These are phyloP conservation scores for Bellardia bayeri DNA, from an alignment of 2,888 invertebrate genomes.

Conservation along the genomic window DNA sequence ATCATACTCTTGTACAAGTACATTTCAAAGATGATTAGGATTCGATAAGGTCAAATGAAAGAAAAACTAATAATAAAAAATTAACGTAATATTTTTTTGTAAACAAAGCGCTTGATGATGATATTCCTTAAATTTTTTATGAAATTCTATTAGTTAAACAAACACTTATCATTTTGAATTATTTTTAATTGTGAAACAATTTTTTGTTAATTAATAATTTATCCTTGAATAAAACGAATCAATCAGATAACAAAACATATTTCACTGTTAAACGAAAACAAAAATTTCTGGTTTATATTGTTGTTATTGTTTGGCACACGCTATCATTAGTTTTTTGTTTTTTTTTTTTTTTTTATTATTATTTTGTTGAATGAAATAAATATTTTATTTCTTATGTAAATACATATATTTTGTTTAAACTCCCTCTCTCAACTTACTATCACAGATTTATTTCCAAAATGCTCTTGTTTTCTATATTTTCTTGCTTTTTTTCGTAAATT, in stretches of 20 bases:
- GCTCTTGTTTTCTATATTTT: constrained; percentile 24
- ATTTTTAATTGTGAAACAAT: not conserved
- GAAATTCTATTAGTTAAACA: not conserved
- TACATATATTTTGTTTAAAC: not conserved
- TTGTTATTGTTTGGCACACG: constrained; percentile 24
- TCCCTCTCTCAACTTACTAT: constrained; percentile 51
- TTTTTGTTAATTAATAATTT: not conserved
- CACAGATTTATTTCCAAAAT: constrained; percentile 62
- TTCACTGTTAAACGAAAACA: not conserved
- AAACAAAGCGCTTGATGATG: not conserved
- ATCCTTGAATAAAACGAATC: constrained; percentile 8
- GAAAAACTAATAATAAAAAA: not conserved
- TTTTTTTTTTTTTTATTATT: not conserved
- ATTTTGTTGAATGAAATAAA: constrained; percentile 5
- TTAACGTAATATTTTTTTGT: not conserved
- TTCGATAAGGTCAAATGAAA: not conserved
- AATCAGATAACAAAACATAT: constrained; percentile 17
- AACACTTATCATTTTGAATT: not conserved
- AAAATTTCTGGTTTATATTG: constrained; percentile 6
- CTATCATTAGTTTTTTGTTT: not conserved
- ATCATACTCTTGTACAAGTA: no score
- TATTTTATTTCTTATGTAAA: not conserved
- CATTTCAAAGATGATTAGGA: not conserved
- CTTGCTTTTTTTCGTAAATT: constrained; percentile 4
- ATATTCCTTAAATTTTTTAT: not conserved